These are phyloP conservation scores for Tenualosa ilisha DNA, from an alignment of 2,797 vertebrate species.

Conservation along the genomic window DNA sequence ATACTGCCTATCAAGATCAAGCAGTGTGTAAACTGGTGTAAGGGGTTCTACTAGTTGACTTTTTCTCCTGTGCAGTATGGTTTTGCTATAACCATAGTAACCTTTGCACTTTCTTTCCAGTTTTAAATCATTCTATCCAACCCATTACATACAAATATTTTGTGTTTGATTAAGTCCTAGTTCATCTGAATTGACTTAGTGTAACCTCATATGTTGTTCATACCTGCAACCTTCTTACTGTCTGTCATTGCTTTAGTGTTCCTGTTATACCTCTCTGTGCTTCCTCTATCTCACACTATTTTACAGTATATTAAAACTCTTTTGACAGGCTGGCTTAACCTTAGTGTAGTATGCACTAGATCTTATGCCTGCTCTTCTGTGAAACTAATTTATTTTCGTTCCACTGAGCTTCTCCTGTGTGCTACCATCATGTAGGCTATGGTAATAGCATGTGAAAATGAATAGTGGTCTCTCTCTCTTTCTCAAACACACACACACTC, in stretches of 20 bases:
- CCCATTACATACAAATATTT: background rate
- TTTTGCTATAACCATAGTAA: background rate
- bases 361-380: background rate
- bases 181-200: no score
- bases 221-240: background rate
- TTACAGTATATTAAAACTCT: background rate
- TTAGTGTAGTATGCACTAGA: background rate
- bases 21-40: background rate
- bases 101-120: background rate
- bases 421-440: background rate
- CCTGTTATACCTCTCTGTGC: background rate
- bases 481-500: background rate
- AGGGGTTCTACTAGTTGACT: background rate
- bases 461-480: background rate
- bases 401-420: background rate
- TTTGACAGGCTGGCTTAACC: background rate
- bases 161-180: no score
- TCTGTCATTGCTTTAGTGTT: background rate
- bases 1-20: background rate
- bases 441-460: background rate
- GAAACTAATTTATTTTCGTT: slow-evolving; percentile 3
- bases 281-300: background rate
- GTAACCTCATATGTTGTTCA: background rate
- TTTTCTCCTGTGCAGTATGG: background rate
- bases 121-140: background rate